Evolutionary conservation across 2,113 vertebrate genomes (phyloP).

Genomic region (Prochilodus magdalenae): DNA sequence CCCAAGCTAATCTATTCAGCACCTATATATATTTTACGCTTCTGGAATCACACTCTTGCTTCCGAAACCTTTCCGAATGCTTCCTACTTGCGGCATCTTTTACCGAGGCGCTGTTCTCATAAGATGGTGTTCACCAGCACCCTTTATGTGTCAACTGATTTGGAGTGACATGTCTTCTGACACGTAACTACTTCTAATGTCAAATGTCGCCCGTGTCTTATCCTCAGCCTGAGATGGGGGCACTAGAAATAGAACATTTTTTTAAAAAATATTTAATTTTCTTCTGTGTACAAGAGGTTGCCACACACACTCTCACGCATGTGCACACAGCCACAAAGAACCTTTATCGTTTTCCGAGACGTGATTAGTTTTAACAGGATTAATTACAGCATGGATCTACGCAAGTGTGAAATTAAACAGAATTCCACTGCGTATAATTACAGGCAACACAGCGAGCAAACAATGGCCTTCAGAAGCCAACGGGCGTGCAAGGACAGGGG

Average conservation of each 20-base stretch:
- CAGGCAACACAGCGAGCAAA: slow-evolving; percentile 64
- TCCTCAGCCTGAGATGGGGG: neutral
- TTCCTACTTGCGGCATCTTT: too few species aligned
- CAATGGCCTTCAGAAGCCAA: slow-evolving; percentile 53
- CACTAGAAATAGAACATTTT: neutral
- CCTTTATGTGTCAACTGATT: too few species aligned
- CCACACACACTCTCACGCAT: slow-evolving; percentile 37
- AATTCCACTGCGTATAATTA: slow-evolving; percentile 71
- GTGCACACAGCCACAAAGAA: slow-evolving; percentile 32
- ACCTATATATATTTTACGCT: too few species aligned
- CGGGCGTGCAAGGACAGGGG: slow-evolving; percentile 51
- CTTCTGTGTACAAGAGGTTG: neutral
- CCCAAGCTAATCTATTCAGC: too few species aligned
- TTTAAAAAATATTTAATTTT: neutral
- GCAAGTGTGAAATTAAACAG: slow-evolving; percentile 75
- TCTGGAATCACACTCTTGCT: too few species aligned
- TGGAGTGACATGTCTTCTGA: neutral
- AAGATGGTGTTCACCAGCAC: too few species aligned
- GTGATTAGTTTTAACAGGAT: slow-evolving; percentile 73
- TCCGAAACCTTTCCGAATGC: too few species aligned
- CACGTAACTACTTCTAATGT: neutral
- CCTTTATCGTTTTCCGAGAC: slow-evolving; percentile 66
- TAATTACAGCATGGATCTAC: slow-evolving; percentile 74
- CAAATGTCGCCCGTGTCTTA: neutral
- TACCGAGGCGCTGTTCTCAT: too few species aligned